Conservation (phyloP, 2,113 vertebrate genomes). For the Dasyornis broadbenti region DNA sequence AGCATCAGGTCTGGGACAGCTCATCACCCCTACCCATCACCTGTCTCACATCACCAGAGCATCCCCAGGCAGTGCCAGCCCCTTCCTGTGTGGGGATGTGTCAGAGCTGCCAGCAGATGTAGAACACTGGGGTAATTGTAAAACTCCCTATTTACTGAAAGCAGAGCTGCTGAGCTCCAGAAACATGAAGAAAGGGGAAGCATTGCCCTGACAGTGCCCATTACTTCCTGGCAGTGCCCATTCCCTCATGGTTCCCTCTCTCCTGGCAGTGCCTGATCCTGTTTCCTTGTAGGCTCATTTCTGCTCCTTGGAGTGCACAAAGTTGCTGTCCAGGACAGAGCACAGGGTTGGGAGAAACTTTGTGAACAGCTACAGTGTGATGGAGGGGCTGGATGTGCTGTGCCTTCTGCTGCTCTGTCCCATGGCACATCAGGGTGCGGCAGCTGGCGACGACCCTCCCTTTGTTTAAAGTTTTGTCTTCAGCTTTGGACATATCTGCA, state of each 20-base stretch:
- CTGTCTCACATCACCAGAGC: neutral
- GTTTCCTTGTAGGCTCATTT: neutral
- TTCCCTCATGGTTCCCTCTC: neutral
- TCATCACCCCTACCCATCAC: neutral
- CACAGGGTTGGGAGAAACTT: fast-evolving
- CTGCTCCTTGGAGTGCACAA: neutral
- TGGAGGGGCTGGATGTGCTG: neutral
- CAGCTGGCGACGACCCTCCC: neutral
- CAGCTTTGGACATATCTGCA: neutral
- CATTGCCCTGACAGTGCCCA: neutral
- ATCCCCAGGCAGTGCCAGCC: fast-evolving
- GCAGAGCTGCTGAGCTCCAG: neutral
- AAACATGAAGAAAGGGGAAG: neutral
- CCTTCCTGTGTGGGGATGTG: neutral
- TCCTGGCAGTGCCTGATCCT: neutral
- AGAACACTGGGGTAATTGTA: fast-evolving
- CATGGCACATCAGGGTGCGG: fast-evolving
- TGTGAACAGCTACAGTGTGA: fast-evolving
- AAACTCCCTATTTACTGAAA: neutral
- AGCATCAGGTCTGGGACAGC: neutral
- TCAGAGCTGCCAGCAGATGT: neutral
- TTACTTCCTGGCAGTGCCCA: neutral
- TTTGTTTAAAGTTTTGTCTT: neutral
- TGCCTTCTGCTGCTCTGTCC: neutral
- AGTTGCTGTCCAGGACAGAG: neutral